Base-by-base conservation (phyloP, 2,888 invertebrate genomes). In the Ophioninae sp. region DNA sequence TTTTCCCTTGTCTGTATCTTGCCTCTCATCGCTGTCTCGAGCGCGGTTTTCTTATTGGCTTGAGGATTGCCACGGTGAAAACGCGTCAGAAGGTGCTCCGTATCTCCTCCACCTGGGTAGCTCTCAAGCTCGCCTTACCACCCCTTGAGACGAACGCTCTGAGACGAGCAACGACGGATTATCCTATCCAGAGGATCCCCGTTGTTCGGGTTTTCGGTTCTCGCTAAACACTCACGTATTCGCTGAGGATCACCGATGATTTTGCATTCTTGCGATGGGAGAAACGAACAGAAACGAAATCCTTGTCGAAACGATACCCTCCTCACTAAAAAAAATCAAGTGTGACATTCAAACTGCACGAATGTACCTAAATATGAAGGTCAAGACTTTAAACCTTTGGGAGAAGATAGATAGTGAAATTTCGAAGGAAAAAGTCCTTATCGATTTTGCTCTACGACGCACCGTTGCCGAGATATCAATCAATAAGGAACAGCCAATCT, bases 21-120 rank as follows among this genome's bases (percentile, higher is more conserved):
- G 23, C 76, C 68, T 79, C 80, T 79, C 70, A 21, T 68, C 23
- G 69, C 78, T 62, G 72, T 56, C 82, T 76, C 82, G 76, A 77
- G 74, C 78, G 79, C 65, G 72, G 84, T 85, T 87, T 87, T 67
- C 74, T 83, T 74, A 83, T 83, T 80, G 80, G 80, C 77, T 81
- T 83, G 80, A 78, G 83, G 62, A 81, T 83, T 83, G 73, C 73
- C 74, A 50, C 70, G 70, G 56, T 67, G 76, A 37, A 82, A 81
- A 72, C 75, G 65, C 79, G 79, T 79, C 81, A 75, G 76, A 73
- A 80, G 65, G 65, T 57, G 72, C 50, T 13, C 57, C 39, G 50
- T 77, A 76, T 72, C 30, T 76, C 74, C 67, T 64, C 77, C 77
- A 77, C 75, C 57, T 70, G 77, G 70, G 67, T 79, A 79, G 72